Percentiles rank a stretch among this genome's conserved stretches.
These are phyloP conservation scores for Mormoops blainvillei DNA, from an alignment of 2,113 vertebrate genomes.

Conservation along the genomic window DNA sequence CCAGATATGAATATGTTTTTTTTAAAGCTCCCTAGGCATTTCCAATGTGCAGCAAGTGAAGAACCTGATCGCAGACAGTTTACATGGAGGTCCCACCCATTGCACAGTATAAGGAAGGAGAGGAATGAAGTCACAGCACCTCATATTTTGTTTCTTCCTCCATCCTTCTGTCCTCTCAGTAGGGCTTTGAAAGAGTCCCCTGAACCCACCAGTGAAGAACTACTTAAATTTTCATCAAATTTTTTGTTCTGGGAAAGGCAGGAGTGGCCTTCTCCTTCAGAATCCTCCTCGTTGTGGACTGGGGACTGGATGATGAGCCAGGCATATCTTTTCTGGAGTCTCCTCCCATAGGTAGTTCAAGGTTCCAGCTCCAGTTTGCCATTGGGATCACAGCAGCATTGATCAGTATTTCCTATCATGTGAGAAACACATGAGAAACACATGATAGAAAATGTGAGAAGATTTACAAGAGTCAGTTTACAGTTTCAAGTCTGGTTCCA, in stretches of 20 bases:
- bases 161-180: neutral
- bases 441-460: too few species aligned
- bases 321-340: neutral
- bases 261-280: neutral
- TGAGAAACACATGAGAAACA: too few species aligned
- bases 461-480: neutral
- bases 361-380: neutral
- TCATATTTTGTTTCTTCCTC: neutral
- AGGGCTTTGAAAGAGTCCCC: neutral
- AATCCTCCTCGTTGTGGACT: neutral
- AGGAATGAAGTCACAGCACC: neutral
- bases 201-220: neutral
- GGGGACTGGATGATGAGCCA: neutral
- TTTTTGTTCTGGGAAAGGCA: neutral
- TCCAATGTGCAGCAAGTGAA: neutral
- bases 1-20: neutral
- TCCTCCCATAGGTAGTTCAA: neutral
- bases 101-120: neutral
- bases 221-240: neutral
- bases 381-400: neutral
- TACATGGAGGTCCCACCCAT: fast-evolving
- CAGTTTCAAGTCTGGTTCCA: neutral
- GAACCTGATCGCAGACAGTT: neutral
- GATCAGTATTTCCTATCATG: neutral
- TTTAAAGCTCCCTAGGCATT: neutral